These are phyloP conservation scores for Dryobotodes eremita DNA, from an alignment of 2,888 invertebrate genomes.

Conservation along the genomic window DNA sequence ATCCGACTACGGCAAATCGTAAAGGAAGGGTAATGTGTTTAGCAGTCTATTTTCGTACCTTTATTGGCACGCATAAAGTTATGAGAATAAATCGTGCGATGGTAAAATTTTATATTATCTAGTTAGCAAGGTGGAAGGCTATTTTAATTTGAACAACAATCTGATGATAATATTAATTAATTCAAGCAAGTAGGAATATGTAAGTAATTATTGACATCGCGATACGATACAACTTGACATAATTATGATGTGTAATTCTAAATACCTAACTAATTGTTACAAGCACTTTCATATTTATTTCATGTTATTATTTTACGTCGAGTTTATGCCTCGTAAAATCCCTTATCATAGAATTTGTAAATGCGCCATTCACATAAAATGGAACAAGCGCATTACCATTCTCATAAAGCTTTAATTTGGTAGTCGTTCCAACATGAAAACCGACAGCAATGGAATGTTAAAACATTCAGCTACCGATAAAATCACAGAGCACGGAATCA, in stretches of 20 bases:
- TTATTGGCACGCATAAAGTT: too few relatives aligned
- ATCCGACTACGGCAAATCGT: neutral
- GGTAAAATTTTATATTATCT: too few relatives aligned
- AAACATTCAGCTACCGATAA: neutral
- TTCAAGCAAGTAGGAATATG: neutral
- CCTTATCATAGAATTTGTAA: neutral
- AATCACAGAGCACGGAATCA: neutral
- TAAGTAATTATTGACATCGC: neutral
- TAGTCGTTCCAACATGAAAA: neutral
- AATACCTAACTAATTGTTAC: neutral
- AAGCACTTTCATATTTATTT: neutral
- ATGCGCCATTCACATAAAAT: neutral
- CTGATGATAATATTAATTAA: neutral
- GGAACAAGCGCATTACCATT: neutral
- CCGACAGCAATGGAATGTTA: neutral
- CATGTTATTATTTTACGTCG: neutral
- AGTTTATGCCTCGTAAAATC: neutral
- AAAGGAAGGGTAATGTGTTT: neutral
- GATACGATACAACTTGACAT: too few relatives aligned
- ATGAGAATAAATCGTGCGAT: neutral
- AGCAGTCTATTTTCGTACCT: neutral
- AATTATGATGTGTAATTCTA: neutral
- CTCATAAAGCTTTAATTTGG: neutral
- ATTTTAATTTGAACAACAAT: too few relatives aligned
- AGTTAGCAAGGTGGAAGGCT: too few relatives aligned